Evolutionary conservation across 2,113 vertebrate species (phyloP), one percentile per base, ranked within the genome.

Genomic region (Andinoacara biseriatus): DNA sequence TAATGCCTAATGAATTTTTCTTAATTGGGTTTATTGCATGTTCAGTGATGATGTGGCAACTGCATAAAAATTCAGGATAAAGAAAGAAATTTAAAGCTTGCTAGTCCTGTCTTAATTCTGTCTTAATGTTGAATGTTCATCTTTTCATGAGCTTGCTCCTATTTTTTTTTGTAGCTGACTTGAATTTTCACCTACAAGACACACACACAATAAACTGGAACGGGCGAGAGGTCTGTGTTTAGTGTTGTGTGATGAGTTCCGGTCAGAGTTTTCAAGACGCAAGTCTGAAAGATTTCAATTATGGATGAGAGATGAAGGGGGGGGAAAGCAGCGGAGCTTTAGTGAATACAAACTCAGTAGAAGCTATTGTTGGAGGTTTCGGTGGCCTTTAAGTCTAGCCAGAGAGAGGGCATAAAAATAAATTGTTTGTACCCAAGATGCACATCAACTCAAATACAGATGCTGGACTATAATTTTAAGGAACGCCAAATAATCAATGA

Each of bases 261-360:
- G 29, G 67, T 82, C 79, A 58, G 78, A 74, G 83, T 77, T 89
- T 91, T 88, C 52, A 76, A 62, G 24, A 87, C 82, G 75, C 62
- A 84, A 80, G 18, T 86, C 89, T 88, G 46, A 78, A 56, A 46
- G 69, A 62, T 83, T 87, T 92, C 74, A 88, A 92, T 91, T 76
- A 92, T 92, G 76, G 35, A 92, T 88, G 82, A 92, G 38, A 38
- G 82, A 72, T 58, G 58, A 58, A 63, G 74, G 61, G 67, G 65
- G 63, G 83, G 46, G 46, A 43, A 82, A 63, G 56, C 57, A 58
- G 81, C 74, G 35, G 87, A 60, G 57, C 58, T 72, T 76, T 24
- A 63, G 83, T 69, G 88, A 86, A 86, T 20, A 60, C 29, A 74
- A 84, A 82, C 81, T 40, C 72, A 2, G 20, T 26, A 13, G 77